A percentile compares a stretch with the other conserved stretches of the same genome.
Conservation (phyloP, 2,888 invertebrate species). For the Punctoribates punctum region DNA sequence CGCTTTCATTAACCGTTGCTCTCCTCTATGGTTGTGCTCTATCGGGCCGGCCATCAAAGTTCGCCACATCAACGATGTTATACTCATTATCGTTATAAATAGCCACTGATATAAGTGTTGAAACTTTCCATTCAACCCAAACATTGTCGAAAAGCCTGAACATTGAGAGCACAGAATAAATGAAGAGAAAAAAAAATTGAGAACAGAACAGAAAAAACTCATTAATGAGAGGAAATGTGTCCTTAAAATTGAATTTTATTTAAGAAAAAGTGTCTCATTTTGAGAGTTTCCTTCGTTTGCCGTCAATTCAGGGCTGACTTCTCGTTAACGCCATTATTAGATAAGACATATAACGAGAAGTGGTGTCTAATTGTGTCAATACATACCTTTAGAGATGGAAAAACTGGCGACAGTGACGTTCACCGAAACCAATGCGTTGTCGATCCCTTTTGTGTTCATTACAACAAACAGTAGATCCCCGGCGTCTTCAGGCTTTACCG, state of each 20-base stretch:
- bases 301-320: background rate
- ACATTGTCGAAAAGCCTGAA: background rate
- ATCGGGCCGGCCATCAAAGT: slow-evolving; percentile 11
- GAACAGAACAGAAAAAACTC: background rate
- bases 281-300: background rate
- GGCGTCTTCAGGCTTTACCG: slow-evolving; percentile 59
- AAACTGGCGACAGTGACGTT: slow-evolving; percentile 58
- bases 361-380: background rate
- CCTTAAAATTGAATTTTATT: background rate
- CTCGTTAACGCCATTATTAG: background rate
- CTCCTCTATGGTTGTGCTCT: background rate
- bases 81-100: slow-evolving; percentile 30
- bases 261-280: background rate
- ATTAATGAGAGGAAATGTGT: background rate
- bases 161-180: background rate
- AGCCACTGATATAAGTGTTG: slow-evolving; percentile 24
- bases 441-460: slow-evolving; percentile 62
- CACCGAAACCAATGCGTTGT: slow-evolving; percentile 63
- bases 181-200: background rate
- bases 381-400: slow-evolving; percentile 40
- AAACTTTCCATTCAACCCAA: slow-evolving; percentile 21
- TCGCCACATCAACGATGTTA: slow-evolving; percentile 18
- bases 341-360: background rate
- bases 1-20: background rate
- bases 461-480: slow-evolving; percentile 65